Percentiles rank a stretch among this genome's conserved stretches.
phyloP scores from a whole-genome alignment of 2,888 invertebrate species.

The Malacosoma neustria region DNA sequence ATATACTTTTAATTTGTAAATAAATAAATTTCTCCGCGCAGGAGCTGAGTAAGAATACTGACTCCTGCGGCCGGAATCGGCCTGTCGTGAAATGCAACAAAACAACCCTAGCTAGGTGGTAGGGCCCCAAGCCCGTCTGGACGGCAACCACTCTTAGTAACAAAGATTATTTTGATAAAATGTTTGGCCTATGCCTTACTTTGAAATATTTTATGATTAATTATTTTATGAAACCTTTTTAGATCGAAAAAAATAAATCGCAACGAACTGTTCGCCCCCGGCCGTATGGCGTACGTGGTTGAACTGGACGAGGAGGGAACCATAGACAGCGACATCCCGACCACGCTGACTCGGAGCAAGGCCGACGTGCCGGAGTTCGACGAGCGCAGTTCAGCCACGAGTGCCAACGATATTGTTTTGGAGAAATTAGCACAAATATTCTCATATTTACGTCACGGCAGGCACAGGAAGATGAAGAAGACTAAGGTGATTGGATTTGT shows the following conservation, averaged over 20 bases:
- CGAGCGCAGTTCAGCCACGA: conserved; percentile 53
- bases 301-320: conserved; percentile 90
- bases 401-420: conserved; percentile 90
- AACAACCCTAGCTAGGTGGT: too few relatives aligned
- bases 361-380: conserved; percentile 89
- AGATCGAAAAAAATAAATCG: conserved; percentile 84
- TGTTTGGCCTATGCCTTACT: too few relatives aligned
- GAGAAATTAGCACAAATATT: conserved; percentile 98
- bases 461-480: conserved; percentile 85
- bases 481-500: conserved; percentile 61
- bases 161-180: too few relatives aligned
- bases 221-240: too few relatives aligned
- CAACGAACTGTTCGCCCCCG: conserved; percentile 94
- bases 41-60: too few relatives aligned
- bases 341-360: conserved; percentile 93
- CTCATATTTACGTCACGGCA: conserved; percentile 91
- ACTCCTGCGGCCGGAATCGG: too few relatives aligned
- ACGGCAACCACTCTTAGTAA: too few relatives aligned
- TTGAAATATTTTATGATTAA: too few relatives aligned
- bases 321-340: conserved; percentile 90
- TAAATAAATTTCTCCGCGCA: too few relatives aligned
- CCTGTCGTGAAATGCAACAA: too few relatives aligned
- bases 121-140: too few relatives aligned
- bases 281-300: conserved; percentile 98
- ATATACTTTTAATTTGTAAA: too few relatives aligned